Evolutionary conservation across 2,888 invertebrate species (phyloP).

Genomic region (Drosophila macrospina): DNA sequence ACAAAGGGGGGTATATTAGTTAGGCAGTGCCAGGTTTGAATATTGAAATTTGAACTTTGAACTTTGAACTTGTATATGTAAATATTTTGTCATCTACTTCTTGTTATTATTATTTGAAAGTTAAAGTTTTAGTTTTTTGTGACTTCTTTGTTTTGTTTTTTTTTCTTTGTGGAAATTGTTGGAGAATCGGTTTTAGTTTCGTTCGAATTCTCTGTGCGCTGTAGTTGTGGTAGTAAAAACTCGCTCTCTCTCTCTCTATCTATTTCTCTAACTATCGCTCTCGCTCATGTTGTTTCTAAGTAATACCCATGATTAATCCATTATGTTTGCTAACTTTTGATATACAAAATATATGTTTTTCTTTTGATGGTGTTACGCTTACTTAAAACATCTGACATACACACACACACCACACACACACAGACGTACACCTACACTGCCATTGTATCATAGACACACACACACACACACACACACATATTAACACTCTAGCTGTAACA

Average conservation of each 20-base stretch:
- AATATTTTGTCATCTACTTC: slow-evolving; percentile 17
- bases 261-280: slow-evolving; percentile 7
- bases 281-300: slow-evolving; percentile 42
- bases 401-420: slow-evolving; percentile 8
- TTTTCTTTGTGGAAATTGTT: slow-evolving; percentile 7
- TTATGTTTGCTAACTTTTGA: slow-evolving; percentile 48
- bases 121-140: not conserved
- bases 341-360: slow-evolving; percentile 37
- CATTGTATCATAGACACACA: slow-evolving; percentile 38
- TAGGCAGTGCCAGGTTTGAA: slow-evolving; percentile 20
- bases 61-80: slow-evolving; percentile 15
- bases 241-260: not conserved
- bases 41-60: not conserved
- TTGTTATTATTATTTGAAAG: not conserved
- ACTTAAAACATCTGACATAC: slow-evolving; percentile 18
- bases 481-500: slow-evolving; percentile 44
- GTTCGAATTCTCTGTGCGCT: slow-evolving; percentile 47
- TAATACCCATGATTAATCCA: slow-evolving; percentile 31
- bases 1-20: slow-evolving; percentile 11
- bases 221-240: slow-evolving; percentile 51
- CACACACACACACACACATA: slow-evolving; percentile 8
- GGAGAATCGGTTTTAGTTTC: slow-evolving; percentile 28
- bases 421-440: slow-evolving; percentile 21
- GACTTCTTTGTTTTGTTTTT: not conserved
- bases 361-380: slow-evolving; percentile 62